Conservation (phyloP, 2,113 vertebrate species). For the Apteryx owenii region DNA sequence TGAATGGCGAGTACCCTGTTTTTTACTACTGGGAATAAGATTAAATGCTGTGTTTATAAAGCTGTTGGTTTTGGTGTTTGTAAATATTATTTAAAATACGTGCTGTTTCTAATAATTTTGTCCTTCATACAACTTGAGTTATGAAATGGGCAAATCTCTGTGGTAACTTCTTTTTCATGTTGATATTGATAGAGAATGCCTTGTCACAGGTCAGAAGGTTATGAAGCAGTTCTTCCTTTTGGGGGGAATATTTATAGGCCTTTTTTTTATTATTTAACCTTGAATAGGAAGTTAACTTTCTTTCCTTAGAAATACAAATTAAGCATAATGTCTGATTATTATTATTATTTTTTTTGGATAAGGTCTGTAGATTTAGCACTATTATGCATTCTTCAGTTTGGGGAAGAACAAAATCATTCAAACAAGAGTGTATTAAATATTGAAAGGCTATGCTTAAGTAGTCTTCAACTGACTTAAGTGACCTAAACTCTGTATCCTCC, state of each 20-base stretch:
- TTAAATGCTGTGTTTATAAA: background rate
- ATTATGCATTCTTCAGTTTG: background rate
- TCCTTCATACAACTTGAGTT: background rate
- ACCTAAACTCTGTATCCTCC: background rate
- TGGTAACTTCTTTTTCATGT: background rate
- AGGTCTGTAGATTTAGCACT: background rate
- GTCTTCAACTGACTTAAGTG: background rate
- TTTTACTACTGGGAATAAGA: background rate
- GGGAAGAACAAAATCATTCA: background rate
- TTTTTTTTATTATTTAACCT: background rate
- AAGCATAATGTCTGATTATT: background rate
- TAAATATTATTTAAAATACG: background rate
- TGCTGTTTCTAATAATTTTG: background rate
- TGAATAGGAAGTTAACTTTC: constrained; percentile 27
- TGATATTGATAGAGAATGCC: background rate
- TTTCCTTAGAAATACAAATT: constrained; percentile 5
- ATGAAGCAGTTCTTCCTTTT: constrained; percentile 44
- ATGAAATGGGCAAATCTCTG: background rate
- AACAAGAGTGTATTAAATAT: background rate
- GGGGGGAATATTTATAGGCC: background rate
- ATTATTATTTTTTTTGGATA: background rate
- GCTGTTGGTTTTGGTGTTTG: background rate
- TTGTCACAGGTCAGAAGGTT: constrained; percentile 23
- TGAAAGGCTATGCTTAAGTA: background rate
- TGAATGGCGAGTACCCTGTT: background rate